A percentile compares a stretch with the other conserved stretches of the same genome.
These are phyloP conservation scores for Conger conger DNA, from an alignment of 2,113 vertebrate genomes.

Conservation along the genomic window DNA sequence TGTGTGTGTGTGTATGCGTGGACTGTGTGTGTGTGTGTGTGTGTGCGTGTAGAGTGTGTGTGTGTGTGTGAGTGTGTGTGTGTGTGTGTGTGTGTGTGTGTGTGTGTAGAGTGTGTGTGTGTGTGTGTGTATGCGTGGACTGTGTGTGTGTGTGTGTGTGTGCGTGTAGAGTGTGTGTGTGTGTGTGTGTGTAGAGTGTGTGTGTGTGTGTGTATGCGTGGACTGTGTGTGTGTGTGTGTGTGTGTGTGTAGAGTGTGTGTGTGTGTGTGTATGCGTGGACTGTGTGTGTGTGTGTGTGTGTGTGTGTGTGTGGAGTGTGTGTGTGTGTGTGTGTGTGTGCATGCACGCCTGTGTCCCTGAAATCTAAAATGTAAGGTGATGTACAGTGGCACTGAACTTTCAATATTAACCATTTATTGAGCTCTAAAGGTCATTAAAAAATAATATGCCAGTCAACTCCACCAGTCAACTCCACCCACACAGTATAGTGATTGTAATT, in stretches of 20 bases:
- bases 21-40: not conserved
- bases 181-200: conserved; percentile 9
- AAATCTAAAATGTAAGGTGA: no score
- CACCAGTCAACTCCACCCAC: no score
- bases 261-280: no score
- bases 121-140: no score
- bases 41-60: not conserved
- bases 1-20: not conserved
- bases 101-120: not conserved
- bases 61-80: not conserved
- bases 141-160: no score
- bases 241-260: not conserved
- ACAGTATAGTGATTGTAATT: no score
- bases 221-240: not conserved
- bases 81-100: not conserved
- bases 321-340: not conserved
- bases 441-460: no score
- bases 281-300: not conserved
- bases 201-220: not conserved
- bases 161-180: no score
- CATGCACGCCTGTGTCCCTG: not conserved
- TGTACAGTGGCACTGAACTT: no score
- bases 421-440: no score
- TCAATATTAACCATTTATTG: no score
- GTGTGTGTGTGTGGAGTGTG: conserved; percentile 7